Evolutionary conservation across 2,113 vertebrate species (phyloP), one percentile per base, ranked within the genome.

Genomic region (Oryzias javanicus): DNA sequence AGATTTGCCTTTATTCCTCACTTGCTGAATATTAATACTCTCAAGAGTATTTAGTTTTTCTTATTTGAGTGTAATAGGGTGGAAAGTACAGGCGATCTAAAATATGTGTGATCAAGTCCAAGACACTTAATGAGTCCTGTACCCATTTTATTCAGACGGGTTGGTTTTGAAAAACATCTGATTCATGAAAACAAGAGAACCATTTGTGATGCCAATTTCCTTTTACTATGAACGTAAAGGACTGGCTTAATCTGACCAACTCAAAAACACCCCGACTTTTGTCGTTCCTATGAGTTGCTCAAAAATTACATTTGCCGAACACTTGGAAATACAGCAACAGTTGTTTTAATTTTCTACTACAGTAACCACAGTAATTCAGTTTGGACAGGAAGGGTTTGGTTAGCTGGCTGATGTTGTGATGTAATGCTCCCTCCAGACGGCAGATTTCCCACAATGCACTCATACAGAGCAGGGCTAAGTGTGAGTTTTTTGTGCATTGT

Each of bases 281-380:
- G 14, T 49, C 27, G 66, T 49, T 17, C 69, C 71, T 56, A 76
- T 68, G 72, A 75, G 59, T 77, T 67, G 72, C 67, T 81, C 67
- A 64, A 69, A 78, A 76, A 64, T 68, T 50, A 40, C 54, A 73
- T 77, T 71, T 79, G 57, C 79, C 79, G 75, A 82, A 76, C 57
- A 55, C 58, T 65, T 41, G 54, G 12, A 63, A 76, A 45, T 60
- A 76, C 73, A 62, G 42, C 4, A 69, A 80, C 78, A 59, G 44
- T 79, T 78, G 65, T 72, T 78, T 85, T 83, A 77, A 83, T 88
- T 83, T 86, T 73, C 80, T 80, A 75, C 72, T 17, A 42, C 64
- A 7, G 72, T 83, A 80, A 83, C 79, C 77, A 77, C 47, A 42
- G 72, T 80, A 77, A 82, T 78, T 76, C 64, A 12, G 50, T 68